Conservation (phyloP, 1,140 invertebrate genomes). For the Chrysoperla carnea region DNA sequence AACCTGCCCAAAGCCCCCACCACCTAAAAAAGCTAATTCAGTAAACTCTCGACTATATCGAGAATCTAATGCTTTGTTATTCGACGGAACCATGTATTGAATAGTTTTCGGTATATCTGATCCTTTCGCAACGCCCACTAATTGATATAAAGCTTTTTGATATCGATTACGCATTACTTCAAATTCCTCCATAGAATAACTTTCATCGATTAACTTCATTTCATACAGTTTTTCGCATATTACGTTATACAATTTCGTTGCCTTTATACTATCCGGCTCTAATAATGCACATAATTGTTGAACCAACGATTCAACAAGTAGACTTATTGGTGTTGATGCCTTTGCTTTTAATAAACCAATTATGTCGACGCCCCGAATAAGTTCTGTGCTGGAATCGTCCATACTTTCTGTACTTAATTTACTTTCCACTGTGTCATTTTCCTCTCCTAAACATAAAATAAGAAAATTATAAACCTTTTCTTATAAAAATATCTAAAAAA, state of each 20-base stretch:
- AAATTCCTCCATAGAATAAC: constrained; percentile 42
- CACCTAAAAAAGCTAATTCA: constrained; percentile 50
- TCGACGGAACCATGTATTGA: constrained; percentile 25
- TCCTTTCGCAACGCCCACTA: constrained; percentile 33
- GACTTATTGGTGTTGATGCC: constrained; percentile 29
- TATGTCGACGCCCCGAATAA: background rate
- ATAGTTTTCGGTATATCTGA: constrained; percentile 26
- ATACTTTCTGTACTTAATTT: background rate
- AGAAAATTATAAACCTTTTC: too few species aligned
- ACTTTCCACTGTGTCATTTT: background rate
- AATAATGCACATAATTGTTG: constrained; percentile 38
- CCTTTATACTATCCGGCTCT: constrained; percentile 32
- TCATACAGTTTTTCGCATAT: constrained; percentile 43
- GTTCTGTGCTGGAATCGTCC: background rate
- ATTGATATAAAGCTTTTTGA: constrained; percentile 36
- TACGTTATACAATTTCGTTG: constrained; percentile 35
- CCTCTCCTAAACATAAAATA: background rate
- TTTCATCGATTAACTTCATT: constrained; percentile 46
- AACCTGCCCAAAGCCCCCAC: constrained; percentile 55
- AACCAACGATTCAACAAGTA: constrained; percentile 42
- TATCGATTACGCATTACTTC: constrained; percentile 43
- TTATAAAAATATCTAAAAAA: too few species aligned
- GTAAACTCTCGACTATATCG: constrained; percentile 58
- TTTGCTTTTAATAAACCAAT: background rate
- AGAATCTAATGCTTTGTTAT: constrained; percentile 31